A percentile compares a stretch with the other conserved stretches of the same genome.
phyloP scores from a whole-genome alignment of 2,113 vertebrate species.

The Tychaedon coryphoeus region DNA sequence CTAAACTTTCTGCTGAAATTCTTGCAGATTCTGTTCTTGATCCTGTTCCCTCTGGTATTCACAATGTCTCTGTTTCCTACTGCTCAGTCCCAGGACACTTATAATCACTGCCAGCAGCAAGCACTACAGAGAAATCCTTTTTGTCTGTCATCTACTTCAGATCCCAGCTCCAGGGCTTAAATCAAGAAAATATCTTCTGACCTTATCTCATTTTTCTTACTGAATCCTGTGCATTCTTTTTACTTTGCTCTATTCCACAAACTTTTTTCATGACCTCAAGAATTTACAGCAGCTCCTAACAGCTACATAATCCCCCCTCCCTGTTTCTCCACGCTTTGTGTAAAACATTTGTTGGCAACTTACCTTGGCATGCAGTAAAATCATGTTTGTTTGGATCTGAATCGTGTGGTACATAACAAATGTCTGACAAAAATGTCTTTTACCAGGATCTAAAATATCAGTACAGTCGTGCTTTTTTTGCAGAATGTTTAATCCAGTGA shows the following conservation, averaged over 20 bases:
- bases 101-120: conserved; percentile 4
- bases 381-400: background rate
- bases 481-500: background rate
- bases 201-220: background rate
- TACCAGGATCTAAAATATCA: background rate
- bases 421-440: background rate
- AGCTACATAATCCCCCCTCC: background rate
- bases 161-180: background rate
- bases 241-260: background rate
- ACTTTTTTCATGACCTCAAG: background rate
- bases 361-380: background rate
- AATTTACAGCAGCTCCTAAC: background rate
- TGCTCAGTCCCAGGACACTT: background rate
- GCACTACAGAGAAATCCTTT: background rate
- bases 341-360: background rate
- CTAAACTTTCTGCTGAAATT: background rate
- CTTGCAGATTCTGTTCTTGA: background rate
- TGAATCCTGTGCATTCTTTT: background rate
- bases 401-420: background rate
- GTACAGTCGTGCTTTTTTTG: background rate
- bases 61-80: background rate
- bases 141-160: background rate
- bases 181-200: background rate
- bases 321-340: background rate
- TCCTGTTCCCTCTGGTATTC: background rate